Evolutionary conservation across 2,797 vertebrate species (phyloP).

Genomic region (Danio jaintianensis): DNA sequence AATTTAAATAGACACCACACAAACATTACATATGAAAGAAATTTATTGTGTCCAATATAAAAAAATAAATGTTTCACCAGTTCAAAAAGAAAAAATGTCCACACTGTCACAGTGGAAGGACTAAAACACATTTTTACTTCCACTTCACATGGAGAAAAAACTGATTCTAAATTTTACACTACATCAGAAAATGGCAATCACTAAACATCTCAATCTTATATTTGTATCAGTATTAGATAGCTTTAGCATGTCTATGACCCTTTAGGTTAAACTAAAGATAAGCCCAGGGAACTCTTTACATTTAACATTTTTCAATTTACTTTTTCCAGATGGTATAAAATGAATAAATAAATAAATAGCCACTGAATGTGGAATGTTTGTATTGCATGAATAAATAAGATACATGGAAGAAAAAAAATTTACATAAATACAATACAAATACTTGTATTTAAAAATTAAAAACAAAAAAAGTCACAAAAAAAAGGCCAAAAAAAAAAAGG

Average conservation of each 20-base stretch:
- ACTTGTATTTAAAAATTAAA: constrained; percentile 75
- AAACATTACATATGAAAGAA: constrained; percentile 48
- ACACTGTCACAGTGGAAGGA: constrained; percentile 56
- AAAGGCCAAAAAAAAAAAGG: neutral
- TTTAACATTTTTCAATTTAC: constrained; percentile 36
- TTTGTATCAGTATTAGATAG: constrained; percentile 65
- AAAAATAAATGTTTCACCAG: constrained; percentile 57
- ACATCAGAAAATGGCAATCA: constrained; percentile 51
- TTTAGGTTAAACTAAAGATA: constrained; percentile 55
- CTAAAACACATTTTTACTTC: constrained; percentile 54
- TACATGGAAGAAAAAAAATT: constrained; percentile 70
- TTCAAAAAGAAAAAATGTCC: constrained; percentile 38
- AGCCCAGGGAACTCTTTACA: constrained; percentile 65
- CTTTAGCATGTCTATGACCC: constrained; percentile 79
- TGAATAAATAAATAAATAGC: constrained; percentile 92
- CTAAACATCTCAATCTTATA: constrained; percentile 46
- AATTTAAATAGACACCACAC: constrained; percentile 1
- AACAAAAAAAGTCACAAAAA: constrained; percentile 41
- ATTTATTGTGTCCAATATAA: constrained; percentile 61
- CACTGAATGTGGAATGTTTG: constrained; percentile 89
- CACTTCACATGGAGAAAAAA: constrained; percentile 51
- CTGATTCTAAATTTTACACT: constrained; percentile 42
- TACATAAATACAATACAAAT: constrained; percentile 77
- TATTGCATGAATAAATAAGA: constrained; percentile 92
- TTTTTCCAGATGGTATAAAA: constrained; percentile 77